Percentiles rank a stretch among this genome's conserved stretches.
Evolutionary conservation across 2,113 vertebrate species (phyloP).

Genomic region (Erythrolamprus reginae): DNA sequence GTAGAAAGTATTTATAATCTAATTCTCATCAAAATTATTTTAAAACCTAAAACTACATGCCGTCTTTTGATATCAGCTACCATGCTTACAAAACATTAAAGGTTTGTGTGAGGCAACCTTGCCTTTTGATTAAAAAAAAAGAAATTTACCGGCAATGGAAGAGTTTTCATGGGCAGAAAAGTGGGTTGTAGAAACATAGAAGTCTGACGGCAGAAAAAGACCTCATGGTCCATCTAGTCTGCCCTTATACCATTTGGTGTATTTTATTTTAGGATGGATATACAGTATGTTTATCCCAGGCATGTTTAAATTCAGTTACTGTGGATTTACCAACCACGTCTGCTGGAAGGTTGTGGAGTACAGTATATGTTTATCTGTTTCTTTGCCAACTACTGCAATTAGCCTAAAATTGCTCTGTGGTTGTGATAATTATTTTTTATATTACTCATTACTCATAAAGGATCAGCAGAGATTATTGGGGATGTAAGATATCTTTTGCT

Average conservation of each 20-base stretch:
- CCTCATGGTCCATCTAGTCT: too few relatives aligned
- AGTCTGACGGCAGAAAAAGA: too few relatives aligned
- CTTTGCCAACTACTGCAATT: background rate
- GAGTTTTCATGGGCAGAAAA: background rate
- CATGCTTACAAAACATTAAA: background rate
- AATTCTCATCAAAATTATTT: background rate
- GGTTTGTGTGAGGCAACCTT: background rate
- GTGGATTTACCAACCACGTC: too few relatives aligned
- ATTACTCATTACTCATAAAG: background rate
- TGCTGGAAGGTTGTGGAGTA: too few relatives aligned
- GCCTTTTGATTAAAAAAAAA: background rate
- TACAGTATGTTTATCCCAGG: too few relatives aligned
- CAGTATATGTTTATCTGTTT: background rate
- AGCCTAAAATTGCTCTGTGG: background rate
- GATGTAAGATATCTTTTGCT: background rate
- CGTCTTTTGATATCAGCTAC: background rate
- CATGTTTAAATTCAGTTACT: too few relatives aligned
- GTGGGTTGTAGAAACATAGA: background rate
- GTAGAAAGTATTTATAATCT: background rate
- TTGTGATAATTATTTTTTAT: background rate
- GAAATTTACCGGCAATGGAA: background rate
- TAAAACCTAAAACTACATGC: background rate
- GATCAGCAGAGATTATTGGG: background rate
- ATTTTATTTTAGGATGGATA: too few relatives aligned
- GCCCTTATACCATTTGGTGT: too few relatives aligned